These are phyloP conservation scores for Amphiprion percula DNA, from an alignment of 2,113 vertebrate species.

Conservation along the genomic window DNA sequence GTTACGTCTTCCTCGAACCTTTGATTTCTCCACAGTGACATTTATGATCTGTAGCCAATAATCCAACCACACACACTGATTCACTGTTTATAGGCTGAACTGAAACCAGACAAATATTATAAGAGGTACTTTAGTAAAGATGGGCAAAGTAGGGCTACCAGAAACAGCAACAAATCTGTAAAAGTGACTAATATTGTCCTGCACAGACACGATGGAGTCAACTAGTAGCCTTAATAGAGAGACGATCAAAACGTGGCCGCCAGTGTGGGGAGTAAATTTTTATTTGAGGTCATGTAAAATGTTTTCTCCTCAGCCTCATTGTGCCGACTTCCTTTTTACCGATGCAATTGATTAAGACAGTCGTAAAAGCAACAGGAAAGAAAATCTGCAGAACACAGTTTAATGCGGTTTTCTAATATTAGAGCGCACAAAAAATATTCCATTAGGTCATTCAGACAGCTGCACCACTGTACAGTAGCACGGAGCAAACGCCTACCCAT, in stretches of 20 bases:
- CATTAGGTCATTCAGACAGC: constrained; percentile 59
- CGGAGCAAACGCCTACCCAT: constrained; percentile 7
- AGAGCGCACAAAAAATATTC: constrained; percentile 37
- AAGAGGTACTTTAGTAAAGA: constrained; percentile 28
- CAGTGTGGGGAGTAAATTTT: background rate
- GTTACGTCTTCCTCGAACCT: constrained; percentile 37
- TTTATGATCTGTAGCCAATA: constrained; percentile 43
- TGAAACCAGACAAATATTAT: constrained; percentile 43
- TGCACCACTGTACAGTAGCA: constrained; percentile 21
- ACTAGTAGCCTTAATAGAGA: background rate
- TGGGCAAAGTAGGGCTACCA: background rate
- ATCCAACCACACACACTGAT: constrained; percentile 29
- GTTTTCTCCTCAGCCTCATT: constrained; percentile 23
- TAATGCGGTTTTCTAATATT: constrained; percentile 43
- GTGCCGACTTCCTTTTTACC: constrained; percentile 44
- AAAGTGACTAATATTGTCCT: background rate
- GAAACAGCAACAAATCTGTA: constrained; percentile 4
- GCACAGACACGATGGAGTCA: background rate
- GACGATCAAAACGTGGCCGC: background rate
- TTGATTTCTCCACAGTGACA: constrained; percentile 50
- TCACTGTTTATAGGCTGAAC: constrained; percentile 31
- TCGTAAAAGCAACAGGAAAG: constrained; percentile 44
- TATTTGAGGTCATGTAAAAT: constrained; percentile 24
- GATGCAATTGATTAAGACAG: constrained; percentile 34
- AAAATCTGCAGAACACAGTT: constrained; percentile 51